Evolutionary conservation across 2,797 vertebrate genomes (phyloP), one percentile per base, ranked within the genome.

Genomic region (Lagocephalus sceleratus): DNA sequence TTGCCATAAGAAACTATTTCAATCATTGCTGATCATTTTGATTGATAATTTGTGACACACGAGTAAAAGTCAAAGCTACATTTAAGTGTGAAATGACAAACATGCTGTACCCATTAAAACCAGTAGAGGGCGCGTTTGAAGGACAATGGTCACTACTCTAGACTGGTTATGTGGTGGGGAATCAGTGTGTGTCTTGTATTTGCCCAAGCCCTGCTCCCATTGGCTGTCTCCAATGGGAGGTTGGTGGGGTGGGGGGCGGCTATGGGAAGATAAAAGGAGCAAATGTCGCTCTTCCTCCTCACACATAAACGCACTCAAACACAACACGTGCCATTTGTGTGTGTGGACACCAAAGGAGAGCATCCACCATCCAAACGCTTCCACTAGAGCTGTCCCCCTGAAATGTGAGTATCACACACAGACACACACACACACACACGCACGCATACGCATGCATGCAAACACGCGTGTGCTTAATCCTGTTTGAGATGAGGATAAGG

Each of bases 221-320:
- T 92, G 91, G 90, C 76, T 78, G 79, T 51, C 46, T 59, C 49
- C 16, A 19, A 8, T 44, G 66, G 20, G 53, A 68, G 74, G 63
- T 32, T 59, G 70, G 58, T 29, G 73, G 25, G 56, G 65, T 61
- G 79, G 79, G 86, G 87, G 84, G 86, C 74, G 85, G 73, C 74
- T 65, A 46, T 73, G 57, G 57, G 51, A 42, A 82, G 72, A 89
- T 89, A 89, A 88, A 89, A 84, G 80, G 62, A 82, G 73, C 58
- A 81, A 85, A 79, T 80, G 68, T 68, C 69, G 76, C 73, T 43
- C 66, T 66, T 75, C 50, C 62, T 69, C 66, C 55, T 57, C 60
- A 50, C 54, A 68, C 60, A 68, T 12, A 2, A 60, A 73, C 59
- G 67, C 69, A 44, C 38, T 66, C 64, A 42, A 44, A 44, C 17